A percentile compares a stretch with the other conserved stretches of the same genome.
phyloP scores from a whole-genome alignment of 2,113 vertebrate genomes.

The Apistogramma diplotaenia region DNA sequence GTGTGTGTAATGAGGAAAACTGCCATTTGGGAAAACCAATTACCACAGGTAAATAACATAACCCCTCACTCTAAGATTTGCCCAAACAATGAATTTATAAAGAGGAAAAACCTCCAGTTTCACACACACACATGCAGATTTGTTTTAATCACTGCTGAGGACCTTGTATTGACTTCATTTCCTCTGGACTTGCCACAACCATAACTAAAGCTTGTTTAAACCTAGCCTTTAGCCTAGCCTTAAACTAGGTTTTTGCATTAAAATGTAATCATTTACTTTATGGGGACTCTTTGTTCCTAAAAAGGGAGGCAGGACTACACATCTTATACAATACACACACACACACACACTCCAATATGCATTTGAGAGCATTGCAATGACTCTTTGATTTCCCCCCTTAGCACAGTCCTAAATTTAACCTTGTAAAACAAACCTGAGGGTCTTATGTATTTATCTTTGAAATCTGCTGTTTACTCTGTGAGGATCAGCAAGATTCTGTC shows the following conservation, averaged over 20 bases:
- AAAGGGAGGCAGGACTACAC: neutral
- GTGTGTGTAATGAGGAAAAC: slow-evolving; percentile 22
- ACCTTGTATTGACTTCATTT: neutral
- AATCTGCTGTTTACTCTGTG: neutral
- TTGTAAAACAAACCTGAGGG: neutral
- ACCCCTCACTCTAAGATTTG: slow-evolving; percentile 28
- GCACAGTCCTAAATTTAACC: neutral
- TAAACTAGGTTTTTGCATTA: neutral
- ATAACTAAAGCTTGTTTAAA: neutral
- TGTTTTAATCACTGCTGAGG: neutral
- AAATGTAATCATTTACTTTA: neutral
- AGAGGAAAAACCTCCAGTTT: neutral
- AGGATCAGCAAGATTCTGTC: neutral
- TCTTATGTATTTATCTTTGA: neutral
- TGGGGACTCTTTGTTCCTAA: neutral
- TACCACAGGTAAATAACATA: slow-evolving; percentile 63
- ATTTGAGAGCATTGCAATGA: neutral
- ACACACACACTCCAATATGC: neutral
- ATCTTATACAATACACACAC: neutral
- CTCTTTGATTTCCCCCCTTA: neutral
- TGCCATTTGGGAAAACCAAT: slow-evolving; percentile 64
- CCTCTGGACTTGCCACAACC: neutral
- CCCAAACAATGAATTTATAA: slow-evolving; percentile 34
- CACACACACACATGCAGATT: neutral
- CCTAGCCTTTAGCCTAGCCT: neutral